phyloP scores from a whole-genome alignment of 1,140 invertebrate genomes.

The Diorhabda elongata region DNA sequence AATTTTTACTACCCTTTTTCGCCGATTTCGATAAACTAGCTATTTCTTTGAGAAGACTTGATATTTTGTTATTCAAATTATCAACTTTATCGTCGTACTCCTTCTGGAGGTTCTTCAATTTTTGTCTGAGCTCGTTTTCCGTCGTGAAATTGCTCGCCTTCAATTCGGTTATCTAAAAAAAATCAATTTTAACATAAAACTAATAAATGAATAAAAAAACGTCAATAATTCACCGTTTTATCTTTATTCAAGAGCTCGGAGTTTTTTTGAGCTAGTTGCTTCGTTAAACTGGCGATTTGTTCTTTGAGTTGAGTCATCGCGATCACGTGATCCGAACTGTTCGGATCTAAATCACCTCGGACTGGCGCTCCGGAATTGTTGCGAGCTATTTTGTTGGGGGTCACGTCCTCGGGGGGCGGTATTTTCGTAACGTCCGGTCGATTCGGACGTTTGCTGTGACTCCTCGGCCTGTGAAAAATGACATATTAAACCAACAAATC shows the following conservation, averaged over 20 bases:
- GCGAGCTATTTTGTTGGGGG: conserved; percentile 50
- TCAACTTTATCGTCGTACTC: conserved; percentile 77
- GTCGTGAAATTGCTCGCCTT: conserved; percentile 88
- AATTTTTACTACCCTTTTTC: conserved; percentile 48
- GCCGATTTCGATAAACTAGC: conserved; percentile 76
- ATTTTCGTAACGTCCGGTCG: conserved; percentile 68
- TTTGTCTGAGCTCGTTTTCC: conserved; percentile 78
- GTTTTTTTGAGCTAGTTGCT: conserved; percentile 82
- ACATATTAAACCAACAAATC: not conserved
- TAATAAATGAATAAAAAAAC: not conserved
- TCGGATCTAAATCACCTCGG: conserved; percentile 67
- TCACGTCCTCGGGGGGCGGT: conserved; percentile 45
- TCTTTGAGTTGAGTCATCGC: conserved; percentile 92
- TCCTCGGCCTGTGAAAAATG: conserved; percentile 53
- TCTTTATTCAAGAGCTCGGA: conserved; percentile 83
- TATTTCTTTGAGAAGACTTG: conserved; percentile 75
- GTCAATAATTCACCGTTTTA: conserved; percentile 64
- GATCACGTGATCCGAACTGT: conserved; percentile 89
- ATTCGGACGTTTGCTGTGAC: conserved; percentile 68
- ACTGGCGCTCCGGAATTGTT: conserved; percentile 45
- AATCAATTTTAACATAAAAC: not conserved
- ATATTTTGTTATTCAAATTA: conserved; percentile 72
- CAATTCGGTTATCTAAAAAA: conserved; percentile 79
- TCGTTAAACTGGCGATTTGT: conserved; percentile 88
- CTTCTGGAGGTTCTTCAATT: conserved; percentile 77